A percentile compares a stretch with the other conserved stretches of the same genome.
phyloP scores from a whole-genome alignment of 2,888 invertebrate species.

The Cerceris rybyensis region DNA sequence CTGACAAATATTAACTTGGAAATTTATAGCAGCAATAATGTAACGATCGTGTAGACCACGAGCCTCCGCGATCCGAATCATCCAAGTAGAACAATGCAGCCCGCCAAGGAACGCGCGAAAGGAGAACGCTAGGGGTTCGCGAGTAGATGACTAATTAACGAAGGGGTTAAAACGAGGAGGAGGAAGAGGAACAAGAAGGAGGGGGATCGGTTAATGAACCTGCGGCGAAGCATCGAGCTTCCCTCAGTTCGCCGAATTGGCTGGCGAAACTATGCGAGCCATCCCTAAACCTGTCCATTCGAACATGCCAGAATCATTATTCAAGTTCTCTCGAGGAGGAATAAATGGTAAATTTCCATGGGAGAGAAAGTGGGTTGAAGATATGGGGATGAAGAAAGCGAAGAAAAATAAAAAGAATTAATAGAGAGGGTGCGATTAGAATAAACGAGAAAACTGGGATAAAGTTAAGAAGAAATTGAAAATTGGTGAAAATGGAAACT shows the following conservation, averaged over 20 bases:
- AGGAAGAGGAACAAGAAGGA: slow-evolving; percentile 2
- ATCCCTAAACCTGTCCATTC: slow-evolving; percentile 60
- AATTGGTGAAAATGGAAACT: too few species aligned
- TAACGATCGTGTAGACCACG: too few species aligned
- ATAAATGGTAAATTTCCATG: background rate
- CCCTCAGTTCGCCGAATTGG: slow-evolving; percentile 70
- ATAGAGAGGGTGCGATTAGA: too few species aligned
- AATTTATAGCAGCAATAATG: too few species aligned
- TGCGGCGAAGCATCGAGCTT: slow-evolving; percentile 57
- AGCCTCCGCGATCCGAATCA: too few species aligned
- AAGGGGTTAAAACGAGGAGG: slow-evolving; percentile 60
- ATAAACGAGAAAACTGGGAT: too few species aligned
- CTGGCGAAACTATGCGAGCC: slow-evolving; percentile 63
- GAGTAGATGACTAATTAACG: slow-evolving; percentile 71
- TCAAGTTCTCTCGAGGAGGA: slow-evolving; percentile 53
- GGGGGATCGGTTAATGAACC: slow-evolving; percentile 67
- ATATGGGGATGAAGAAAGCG: slow-evolving; percentile 29
- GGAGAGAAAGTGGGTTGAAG: slow-evolving; percentile 27
- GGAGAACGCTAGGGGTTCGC: background rate
- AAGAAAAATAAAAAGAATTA: background rate
- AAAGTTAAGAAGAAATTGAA: too few species aligned
- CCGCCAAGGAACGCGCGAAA: background rate
- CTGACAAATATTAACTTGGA: too few species aligned
- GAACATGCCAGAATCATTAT: slow-evolving; percentile 65
- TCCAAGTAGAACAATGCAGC: too few species aligned